Percentiles rank a stretch among this genome's conserved stretches.
phyloP scores from a whole-genome alignment of 2,113 vertebrate species.

The Ctenodactylus gundi region DNA sequence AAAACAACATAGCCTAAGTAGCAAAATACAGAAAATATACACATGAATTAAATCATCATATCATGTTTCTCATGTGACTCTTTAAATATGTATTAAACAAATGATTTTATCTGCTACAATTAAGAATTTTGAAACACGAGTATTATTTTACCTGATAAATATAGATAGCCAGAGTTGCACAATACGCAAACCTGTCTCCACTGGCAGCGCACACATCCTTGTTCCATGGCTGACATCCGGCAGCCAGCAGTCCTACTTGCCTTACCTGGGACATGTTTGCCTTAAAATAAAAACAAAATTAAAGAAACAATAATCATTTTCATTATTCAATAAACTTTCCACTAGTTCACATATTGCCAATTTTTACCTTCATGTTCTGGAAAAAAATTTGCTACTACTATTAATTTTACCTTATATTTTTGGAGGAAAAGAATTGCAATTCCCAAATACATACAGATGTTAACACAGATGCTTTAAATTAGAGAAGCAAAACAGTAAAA shows the following conservation, averaged over 20 bases:
- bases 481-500: neutral
- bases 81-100: neutral
- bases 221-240: constrained; percentile 99
- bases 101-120: constrained; percentile 85
- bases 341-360: neutral
- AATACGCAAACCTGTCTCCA: constrained; percentile 97
- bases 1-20: neutral
- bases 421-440: neutral
- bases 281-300: constrained; percentile 78
- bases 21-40: neutral
- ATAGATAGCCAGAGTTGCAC: constrained; percentile 97
- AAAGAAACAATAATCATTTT: neutral
- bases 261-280: constrained; percentile 95
- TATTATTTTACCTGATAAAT: constrained; percentile 92
- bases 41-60: neutral
- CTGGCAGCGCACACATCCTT: constrained; percentile 96
- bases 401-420: neutral
- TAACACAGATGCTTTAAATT: neutral
- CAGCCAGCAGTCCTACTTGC: constrained; percentile 95
- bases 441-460: neutral
- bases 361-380: neutral
- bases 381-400: neutral
- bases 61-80: neutral
- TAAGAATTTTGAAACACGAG: neutral
- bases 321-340: neutral